Evolutionary conservation across 2,888 invertebrate genomes (phyloP), one percentile per base, ranked within the genome.

Genomic region (Trachelus tabidus): DNA sequence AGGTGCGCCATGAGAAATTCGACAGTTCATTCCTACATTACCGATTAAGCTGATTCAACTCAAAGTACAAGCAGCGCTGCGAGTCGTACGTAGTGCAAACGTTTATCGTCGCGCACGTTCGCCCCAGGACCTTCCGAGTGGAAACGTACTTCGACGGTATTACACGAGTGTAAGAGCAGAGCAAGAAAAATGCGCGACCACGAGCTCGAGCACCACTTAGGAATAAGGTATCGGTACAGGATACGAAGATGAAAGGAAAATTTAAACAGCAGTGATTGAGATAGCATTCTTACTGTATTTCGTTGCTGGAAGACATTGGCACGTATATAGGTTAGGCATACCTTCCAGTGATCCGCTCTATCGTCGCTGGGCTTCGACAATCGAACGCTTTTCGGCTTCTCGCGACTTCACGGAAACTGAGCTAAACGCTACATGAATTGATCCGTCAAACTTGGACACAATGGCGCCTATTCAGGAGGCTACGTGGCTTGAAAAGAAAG

Each of bases 371-470:
- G 40, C 40, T 40, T 40, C 40, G 9, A 23, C 23, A 56, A 56
- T 56, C 23, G 56, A 56, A 56, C 56, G 56, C 56, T 23, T 23
- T 23, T 40, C 23, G 23, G 23, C 71, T 71, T 71, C 71, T 71
- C 15, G 4, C 11, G 71, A 69, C 71, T 78, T 73, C 77, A 31
- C 77, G 73, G 75, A 83, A 82, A 81, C 75, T 69, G 74, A 81
- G 80, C 75, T 80, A 79, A 81, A 83, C 81, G 83, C 31, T 79
- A n/a, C 73, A 68, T 33, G 82, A 81, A 83, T 86, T 84, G 87
- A 87, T 86, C 85, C 83, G 82, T 85, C 82, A 84, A 87, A 87
- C 82, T 83, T 84, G 9, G 77, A 75, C 79, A 83, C 84, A 86
- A 87, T 84, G 80, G 79, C 75, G 75, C 68, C 82, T 76, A 87